Base-by-base conservation (phyloP, 2,797 vertebrate genomes). In the Anisognathus igniventris region DNA sequence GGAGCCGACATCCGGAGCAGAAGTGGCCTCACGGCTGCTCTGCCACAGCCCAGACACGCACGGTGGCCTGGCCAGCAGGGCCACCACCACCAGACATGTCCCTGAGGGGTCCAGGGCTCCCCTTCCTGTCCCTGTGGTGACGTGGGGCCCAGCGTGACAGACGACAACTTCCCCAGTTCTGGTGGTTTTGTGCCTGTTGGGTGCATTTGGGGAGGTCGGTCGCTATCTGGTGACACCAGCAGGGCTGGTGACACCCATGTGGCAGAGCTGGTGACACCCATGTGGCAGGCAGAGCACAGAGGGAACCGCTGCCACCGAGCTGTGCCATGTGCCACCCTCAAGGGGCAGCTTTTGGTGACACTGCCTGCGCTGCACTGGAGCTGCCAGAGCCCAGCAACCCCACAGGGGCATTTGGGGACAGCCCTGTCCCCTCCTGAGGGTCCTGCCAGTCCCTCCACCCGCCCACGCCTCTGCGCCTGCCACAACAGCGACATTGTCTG, bases 1-100 rank as follows among this genome's bases (percentile, higher is more conserved):
- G 0, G 72, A 65, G 84, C 50, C 24, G 70, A 77, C 95, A 96
- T 96, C 93, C 95, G 93, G 92, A 94, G 88, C 93, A 87, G 92
- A 71, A 92, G 93, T 3, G 17, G 40, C 40, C 40, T 16, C 40
- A 40, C 4, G 40, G 84, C 88, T 37, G 21, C 3, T 1, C 79
- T 81, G 88, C 77, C 70, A 4, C 33, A 17, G 68, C 48, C 58
- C 20, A 22, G 37, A 51, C 24, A 17, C 3, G 28, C 70, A 14
- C 2, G 7, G 53, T 0, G 5, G 27, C 57, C 79, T 12, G 54
- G 54, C 58, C 6, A 9, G 42, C 91, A 8, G 68, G 45, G 86
- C 89, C 68, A 56, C 73, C 33, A 2, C 60, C 33, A 1, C 56
- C 12, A 4, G 17, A 17, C 3, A 4, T 0, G 17, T 70, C 73